phyloP scores from a whole-genome alignment of 2,888 invertebrate species.

The Alviniconcha strummeri region DNA sequence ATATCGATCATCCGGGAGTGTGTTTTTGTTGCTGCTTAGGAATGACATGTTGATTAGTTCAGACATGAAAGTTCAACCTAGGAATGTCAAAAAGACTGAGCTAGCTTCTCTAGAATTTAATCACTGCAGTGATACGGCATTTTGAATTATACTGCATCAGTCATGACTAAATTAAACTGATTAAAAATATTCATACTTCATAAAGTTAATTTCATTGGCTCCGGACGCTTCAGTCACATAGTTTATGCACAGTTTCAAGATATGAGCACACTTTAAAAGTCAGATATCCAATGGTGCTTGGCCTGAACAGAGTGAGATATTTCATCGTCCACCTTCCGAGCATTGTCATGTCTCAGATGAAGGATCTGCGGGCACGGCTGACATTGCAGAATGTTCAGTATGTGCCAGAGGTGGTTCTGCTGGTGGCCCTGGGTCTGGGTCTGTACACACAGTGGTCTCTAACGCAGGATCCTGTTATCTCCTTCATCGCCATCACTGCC shows the following conservation, averaged over 20 bases:
- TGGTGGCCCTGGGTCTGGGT: slow-evolving; percentile 66
- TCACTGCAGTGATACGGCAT: too few species aligned
- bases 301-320: slow-evolving; percentile 22
- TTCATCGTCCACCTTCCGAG: slow-evolving; percentile 33
- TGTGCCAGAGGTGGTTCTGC: slow-evolving; percentile 61
- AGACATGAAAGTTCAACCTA: too few species aligned
- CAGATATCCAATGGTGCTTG: not conserved
- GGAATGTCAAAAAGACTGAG: too few species aligned
- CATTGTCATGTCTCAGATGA: slow-evolving; percentile 34
- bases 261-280: not conserved
- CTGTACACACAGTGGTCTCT: slow-evolving; percentile 67
- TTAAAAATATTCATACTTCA: too few species aligned
- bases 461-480: slow-evolving; percentile 56
- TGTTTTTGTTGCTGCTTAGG: too few species aligned
- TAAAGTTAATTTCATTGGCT: not conserved
- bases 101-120: too few species aligned
- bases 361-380: slow-evolving; percentile 37
- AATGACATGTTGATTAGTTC: too few species aligned
- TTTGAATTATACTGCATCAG: too few species aligned
- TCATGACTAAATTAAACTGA: too few species aligned
- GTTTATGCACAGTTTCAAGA: not conserved
- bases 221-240: not conserved
- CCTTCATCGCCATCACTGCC: slow-evolving; percentile 61
- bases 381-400: slow-evolving; percentile 56
- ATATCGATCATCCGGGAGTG: too few species aligned